phyloP scores from a whole-genome alignment of 2,797 vertebrate genomes.

The Cichlasoma orientale region DNA sequence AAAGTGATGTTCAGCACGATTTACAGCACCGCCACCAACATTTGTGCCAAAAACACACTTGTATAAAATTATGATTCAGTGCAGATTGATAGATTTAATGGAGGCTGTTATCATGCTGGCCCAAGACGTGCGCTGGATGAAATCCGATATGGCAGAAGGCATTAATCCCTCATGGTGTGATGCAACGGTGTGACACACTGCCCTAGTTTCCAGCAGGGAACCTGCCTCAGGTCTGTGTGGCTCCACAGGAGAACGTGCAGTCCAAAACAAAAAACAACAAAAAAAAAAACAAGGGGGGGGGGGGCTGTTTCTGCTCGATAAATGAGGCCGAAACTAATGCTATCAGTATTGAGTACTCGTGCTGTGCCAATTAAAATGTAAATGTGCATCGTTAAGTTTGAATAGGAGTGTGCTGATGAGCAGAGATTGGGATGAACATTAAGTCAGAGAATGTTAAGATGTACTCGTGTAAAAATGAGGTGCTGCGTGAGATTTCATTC shows the following conservation, averaged over 20 bases:
- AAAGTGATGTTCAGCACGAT: slow-evolving; percentile 10
- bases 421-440: background rate
- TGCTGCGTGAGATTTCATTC: background rate
- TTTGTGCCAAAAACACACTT: slow-evolving; percentile 49
- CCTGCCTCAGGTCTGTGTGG: slow-evolving; percentile 46
- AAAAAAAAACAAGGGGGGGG: too few relatives aligned
- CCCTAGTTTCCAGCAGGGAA: slow-evolving; percentile 65
- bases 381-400: background rate
- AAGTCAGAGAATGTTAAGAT: background rate
- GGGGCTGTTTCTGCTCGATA: background rate
- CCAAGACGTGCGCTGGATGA: slow-evolving; percentile 35
- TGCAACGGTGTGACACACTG: slow-evolving; percentile 70
- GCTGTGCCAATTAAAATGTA: slow-evolving; percentile 1
- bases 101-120: slow-evolving; percentile 33
- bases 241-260: slow-evolving; percentile 3
- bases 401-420: background rate
- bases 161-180: slow-evolving; percentile 50
- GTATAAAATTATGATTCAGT: slow-evolving; percentile 36
- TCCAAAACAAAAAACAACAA: background rate
- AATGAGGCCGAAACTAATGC: background rate
- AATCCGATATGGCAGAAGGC: slow-evolving; percentile 47
- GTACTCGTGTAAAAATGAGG: background rate
- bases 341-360: background rate
- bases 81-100: slow-evolving; percentile 52
- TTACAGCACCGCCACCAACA: slow-evolving; percentile 8